Conservation (phyloP, 2,888 invertebrate genomes). For the Arge pagana region DNA sequence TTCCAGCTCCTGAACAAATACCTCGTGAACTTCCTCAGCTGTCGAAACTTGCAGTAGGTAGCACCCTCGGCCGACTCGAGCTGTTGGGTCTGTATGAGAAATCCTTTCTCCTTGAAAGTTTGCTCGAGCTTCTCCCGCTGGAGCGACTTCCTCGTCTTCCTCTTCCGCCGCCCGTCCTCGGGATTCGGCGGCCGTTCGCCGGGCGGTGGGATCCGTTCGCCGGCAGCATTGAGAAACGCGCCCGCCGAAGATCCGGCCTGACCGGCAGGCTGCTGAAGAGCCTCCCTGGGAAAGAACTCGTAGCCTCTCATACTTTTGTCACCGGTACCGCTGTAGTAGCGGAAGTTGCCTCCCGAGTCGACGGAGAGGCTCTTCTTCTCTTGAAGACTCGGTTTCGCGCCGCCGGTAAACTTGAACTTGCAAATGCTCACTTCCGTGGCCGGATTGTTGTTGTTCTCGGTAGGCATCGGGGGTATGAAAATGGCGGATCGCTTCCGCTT, state of each 20-base stretch:
- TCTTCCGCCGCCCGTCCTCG: conserved; percentile 63
- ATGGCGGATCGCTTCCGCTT: conserved; percentile 82
- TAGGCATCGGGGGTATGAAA: conserved; percentile 81
- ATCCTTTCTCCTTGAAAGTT: conserved; percentile 91
- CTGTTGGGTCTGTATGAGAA: conserved; percentile 91
- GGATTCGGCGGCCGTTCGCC: conserved; percentile 39
- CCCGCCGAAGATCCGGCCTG: conserved; percentile 61
- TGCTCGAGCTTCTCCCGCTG: conserved; percentile 88
- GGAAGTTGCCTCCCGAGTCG: conserved; percentile 85
- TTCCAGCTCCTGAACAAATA: conserved; percentile 93
- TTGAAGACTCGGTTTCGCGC: conserved; percentile 84
- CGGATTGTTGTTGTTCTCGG: conserved; percentile 74
- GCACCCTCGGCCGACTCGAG: conserved; percentile 91
- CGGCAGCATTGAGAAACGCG: conserved; percentile 58
- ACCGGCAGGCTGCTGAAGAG: conserved; percentile 64
- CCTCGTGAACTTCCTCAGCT: conserved; percentile 86
- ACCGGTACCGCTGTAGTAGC: conserved; percentile 85
- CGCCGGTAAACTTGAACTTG: conserved; percentile 92
- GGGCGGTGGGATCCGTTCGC: conserved; percentile 60
- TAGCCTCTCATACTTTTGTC: conserved; percentile 78
- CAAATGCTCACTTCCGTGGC: conserved; percentile 88
- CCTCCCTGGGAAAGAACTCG: conserved; percentile 77
- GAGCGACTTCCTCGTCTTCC: conserved; percentile 80
- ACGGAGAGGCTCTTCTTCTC: conserved; percentile 92
- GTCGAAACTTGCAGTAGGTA: conserved; percentile 91